Evolutionary conservation across 2,113 vertebrate genomes (phyloP).

Genomic region (Semnopithecus entellus): DNA sequence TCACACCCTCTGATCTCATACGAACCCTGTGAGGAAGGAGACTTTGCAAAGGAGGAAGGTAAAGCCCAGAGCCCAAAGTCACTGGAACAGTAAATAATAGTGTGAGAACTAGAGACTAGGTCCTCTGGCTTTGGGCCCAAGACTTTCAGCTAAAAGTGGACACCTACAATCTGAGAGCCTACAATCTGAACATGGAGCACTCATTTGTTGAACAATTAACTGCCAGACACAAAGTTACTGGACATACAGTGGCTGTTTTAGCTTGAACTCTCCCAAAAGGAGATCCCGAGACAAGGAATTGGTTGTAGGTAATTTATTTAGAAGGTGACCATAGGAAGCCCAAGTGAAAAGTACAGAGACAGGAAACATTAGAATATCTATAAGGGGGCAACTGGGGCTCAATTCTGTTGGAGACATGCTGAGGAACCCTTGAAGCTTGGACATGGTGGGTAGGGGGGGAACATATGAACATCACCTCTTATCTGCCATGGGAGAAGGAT

Average conservation of each 20-base stretch:
- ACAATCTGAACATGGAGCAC: not conserved
- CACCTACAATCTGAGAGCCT: no score
- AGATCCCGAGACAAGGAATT: not conserved
- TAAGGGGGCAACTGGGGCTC: not conserved
- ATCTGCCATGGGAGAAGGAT: not conserved
- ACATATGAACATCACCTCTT: not conserved
- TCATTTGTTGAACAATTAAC: not conserved
- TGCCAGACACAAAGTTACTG: not conserved
- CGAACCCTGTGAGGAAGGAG: not conserved
- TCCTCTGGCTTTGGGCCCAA: not conserved
- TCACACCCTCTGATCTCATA: not conserved
- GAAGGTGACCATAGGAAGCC: not conserved
- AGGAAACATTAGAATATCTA: not conserved
- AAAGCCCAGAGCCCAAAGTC: not conserved
- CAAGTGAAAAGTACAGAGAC: not conserved
- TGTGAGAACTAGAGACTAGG: not conserved
- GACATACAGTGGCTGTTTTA: not conserved
- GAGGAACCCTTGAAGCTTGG: not conserved
- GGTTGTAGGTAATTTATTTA: not conserved
- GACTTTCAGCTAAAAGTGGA: not conserved
- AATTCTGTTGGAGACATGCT: not conserved
- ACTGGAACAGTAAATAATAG: not conserved
- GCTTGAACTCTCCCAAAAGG: not conserved
- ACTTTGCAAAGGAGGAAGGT: not conserved
- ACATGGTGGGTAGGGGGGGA: accelerated